phyloP scores from a whole-genome alignment of 2,113 vertebrate genomes.

The Falcunculus frontatus region DNA sequence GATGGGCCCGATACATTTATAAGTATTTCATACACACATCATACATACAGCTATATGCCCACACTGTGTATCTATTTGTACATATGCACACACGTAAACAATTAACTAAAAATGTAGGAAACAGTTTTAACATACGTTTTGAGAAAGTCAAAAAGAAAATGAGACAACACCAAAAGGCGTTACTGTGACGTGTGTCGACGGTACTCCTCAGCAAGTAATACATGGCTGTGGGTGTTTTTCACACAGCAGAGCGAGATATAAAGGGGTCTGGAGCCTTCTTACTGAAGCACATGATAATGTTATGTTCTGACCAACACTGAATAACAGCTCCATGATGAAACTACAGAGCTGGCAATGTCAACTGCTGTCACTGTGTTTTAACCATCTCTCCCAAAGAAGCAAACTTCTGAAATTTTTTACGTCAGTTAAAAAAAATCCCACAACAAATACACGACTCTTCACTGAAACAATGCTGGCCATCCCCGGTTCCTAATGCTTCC shows the following conservation, averaged over 20 bases:
- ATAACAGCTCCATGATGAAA: not conserved
- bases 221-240: not conserved
- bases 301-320: not conserved
- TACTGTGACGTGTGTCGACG: fast-evolving
- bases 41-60: not conserved
- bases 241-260: not conserved
- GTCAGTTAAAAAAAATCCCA: not conserved
- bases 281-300: not conserved
- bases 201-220: not conserved
- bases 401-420: not conserved
- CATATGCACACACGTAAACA: not conserved
- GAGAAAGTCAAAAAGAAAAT: not conserved
- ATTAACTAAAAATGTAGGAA: not conserved
- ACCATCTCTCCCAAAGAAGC: not conserved
- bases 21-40: not conserved
- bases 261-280: not conserved
- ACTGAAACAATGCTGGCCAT: not conserved
- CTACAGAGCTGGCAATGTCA: not conserved
- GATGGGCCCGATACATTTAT: fast-evolving
- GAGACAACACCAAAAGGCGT: not conserved
- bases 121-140: not conserved
- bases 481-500: fast-evolving
- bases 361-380: not conserved
- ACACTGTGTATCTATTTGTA: not conserved
- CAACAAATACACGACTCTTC: not conserved